Conservation (phyloP, 2,797 vertebrate species). For the Molothrus ater region DNA sequence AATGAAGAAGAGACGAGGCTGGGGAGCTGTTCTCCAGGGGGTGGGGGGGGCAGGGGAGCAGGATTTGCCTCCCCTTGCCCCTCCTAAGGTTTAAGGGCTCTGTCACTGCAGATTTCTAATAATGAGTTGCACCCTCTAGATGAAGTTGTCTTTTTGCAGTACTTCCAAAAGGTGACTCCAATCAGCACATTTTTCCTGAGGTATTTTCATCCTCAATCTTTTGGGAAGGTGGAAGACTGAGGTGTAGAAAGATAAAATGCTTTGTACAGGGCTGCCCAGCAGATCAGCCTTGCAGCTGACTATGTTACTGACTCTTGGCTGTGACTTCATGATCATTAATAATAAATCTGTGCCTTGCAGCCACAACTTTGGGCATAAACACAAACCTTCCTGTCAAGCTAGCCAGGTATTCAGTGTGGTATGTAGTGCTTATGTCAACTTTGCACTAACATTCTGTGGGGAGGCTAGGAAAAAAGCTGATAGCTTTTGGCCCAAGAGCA, state of each 20-base stretch:
- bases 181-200: not conserved
- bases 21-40: not conserved
- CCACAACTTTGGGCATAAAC: not conserved
- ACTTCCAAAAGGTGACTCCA: not conserved
- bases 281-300: not conserved
- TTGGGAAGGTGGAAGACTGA: not conserved
- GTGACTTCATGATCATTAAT: not conserved
- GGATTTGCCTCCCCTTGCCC: not conserved
- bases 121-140: not conserved
- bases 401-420: not conserved
- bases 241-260: not conserved
- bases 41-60: fast-evolving
- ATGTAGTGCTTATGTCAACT: not conserved
- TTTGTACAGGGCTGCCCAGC: not conserved
- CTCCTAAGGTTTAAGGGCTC: not conserved
- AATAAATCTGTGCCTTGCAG: not conserved
- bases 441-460: not conserved
- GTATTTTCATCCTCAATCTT: not conserved
- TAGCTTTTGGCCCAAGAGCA: not conserved
- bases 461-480: not conserved
- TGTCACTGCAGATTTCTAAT: not conserved
- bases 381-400: not conserved
- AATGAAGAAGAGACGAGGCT: not conserved
- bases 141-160: not conserved
- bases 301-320: not conserved